A percentile compares a stretch with the other conserved stretches of the same genome.
Evolutionary conservation across 2,888 invertebrate genomes (phyloP).

Genomic region (Lymantria dispar): DNA sequence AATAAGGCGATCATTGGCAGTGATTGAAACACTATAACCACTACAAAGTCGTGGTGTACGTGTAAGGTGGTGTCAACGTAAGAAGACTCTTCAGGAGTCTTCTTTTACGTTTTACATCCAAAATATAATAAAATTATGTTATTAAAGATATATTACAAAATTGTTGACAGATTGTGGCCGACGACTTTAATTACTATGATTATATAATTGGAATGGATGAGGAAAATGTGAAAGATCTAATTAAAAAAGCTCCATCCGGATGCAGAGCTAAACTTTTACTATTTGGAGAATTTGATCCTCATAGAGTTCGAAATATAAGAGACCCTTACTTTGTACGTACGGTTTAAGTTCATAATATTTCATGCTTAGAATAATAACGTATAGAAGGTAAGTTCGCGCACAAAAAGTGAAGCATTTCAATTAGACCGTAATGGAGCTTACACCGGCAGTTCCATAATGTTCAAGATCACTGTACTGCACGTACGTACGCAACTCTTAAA

Average conservation of each 20-base stretch:
- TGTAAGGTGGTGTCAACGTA: no score
- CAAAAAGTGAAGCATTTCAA: neutral
- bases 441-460: no score
- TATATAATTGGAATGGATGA: constrained; percentile 98
- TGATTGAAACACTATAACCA: no score
- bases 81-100: no score
- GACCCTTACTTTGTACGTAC: constrained; percentile 96
- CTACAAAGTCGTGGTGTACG: no score
- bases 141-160: neutral
- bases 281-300: constrained; percentile 93
- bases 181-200: constrained; percentile 91
- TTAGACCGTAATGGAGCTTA: no score
- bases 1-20: no score
- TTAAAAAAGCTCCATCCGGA: constrained; percentile 83
- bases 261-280: constrained; percentile 88
- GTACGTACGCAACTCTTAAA: no score
- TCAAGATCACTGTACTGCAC: no score
- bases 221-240: constrained; percentile 89
- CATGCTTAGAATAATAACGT: neutral
- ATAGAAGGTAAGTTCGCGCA: no score
- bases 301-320: constrained; percentile 89
- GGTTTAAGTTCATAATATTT: neutral
- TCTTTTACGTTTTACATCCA: no score
- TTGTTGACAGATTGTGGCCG: constrained; percentile 83
- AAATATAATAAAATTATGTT: no score